Percentiles rank a stretch among this genome's conserved stretches.
These are phyloP conservation scores for Smittia aterrima DNA, from an alignment of 2,888 invertebrate genomes.

Conservation along the genomic window DNA sequence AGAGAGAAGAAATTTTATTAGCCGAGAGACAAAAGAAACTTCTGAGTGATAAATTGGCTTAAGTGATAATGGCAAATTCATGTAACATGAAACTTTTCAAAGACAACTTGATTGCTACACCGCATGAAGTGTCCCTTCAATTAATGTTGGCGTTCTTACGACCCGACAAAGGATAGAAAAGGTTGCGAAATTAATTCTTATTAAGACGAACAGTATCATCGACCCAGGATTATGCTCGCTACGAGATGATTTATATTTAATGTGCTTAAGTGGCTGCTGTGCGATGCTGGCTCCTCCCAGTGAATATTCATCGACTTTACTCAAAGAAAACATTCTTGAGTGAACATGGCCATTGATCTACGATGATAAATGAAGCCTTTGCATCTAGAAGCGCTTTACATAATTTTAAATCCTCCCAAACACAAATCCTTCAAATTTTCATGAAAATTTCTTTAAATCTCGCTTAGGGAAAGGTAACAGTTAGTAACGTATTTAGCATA, in stretches of 20 bases:
- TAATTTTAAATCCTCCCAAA: not conserved
- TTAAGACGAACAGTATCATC: slow-evolving; percentile 17
- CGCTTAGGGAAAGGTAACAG: not conserved
- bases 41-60: slow-evolving; percentile 33
- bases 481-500: slow-evolving; percentile 31
- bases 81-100: slow-evolving; percentile 36
- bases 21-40: not conserved
- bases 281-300: too few species aligned
- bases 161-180: not conserved
- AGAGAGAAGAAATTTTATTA: not conserved
- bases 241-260: not conserved
- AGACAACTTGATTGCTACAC: slow-evolving; percentile 6
- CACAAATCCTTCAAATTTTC: not conserved
- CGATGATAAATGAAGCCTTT: too few species aligned
- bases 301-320: too few species aligned
- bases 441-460: not conserved
- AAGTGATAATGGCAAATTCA: slow-evolving; percentile 40
- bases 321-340: too few species aligned
- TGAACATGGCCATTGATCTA: too few species aligned
- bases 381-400: too few species aligned
- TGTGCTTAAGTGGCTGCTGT: not conserved
- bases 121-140: slow-evolving; percentile 18
- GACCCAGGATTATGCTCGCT: not conserved
- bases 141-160: not conserved
- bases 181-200: slow-evolving; percentile 35